Conservation (phyloP, 2,113 vertebrate species). For the Pelecanus crispus region DNA sequence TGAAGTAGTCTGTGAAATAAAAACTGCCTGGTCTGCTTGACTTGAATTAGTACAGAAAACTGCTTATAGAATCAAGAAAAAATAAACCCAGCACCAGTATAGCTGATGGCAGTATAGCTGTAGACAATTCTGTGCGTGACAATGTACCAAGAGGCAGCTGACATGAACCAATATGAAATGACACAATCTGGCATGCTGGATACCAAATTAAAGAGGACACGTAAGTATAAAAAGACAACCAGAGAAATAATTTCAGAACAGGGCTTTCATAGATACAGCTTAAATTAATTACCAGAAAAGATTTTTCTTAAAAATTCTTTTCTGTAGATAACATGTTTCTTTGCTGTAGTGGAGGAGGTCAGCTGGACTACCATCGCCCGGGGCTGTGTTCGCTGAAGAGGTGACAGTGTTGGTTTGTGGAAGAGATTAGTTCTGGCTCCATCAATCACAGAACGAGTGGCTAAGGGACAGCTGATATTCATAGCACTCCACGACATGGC, state of each 20-base stretch:
- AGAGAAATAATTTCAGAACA: neutral
- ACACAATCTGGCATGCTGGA: neutral
- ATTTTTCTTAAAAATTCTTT: neutral
- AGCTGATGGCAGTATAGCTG: neutral
- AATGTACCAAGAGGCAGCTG: neutral
- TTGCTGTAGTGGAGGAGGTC: neutral
- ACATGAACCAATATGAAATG: neutral
- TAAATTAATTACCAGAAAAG: neutral
- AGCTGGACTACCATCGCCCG: neutral
- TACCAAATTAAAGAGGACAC: neutral
- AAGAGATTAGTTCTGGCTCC: neutral
- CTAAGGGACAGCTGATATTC: slow-evolving; percentile 41
- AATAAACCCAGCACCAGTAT: neutral
- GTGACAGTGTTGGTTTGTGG: neutral
- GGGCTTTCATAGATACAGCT: neutral
- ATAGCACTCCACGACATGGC: neutral
- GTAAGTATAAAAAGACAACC: neutral
- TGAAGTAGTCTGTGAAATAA: neutral
- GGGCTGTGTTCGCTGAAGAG: neutral
- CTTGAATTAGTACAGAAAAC: slow-evolving; percentile 14
- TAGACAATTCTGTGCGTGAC: neutral
- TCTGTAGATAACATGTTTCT: neutral
- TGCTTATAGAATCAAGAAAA: neutral
- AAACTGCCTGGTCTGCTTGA: slow-evolving; percentile 31
- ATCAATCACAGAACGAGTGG: neutral